Conservation (phyloP, 2,797 vertebrate genomes). For the Hafferia zeledoni region DNA sequence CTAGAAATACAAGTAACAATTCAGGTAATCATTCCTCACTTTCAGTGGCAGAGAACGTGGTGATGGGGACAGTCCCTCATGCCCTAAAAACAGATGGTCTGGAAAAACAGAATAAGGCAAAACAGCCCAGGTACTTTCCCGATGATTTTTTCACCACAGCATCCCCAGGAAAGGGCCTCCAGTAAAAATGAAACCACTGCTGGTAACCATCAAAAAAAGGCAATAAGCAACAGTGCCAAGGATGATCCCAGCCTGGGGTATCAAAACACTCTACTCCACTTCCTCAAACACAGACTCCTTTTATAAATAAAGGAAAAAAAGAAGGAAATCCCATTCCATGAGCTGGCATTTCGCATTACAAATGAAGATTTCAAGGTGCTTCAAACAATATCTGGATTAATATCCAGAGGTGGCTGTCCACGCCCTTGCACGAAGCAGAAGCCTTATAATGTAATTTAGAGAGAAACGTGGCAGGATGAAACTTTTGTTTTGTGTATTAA, state of each 20-base stretch:
- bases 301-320: neutral
- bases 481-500: neutral
- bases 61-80: neutral
- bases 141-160: accelerated
- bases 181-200: neutral
- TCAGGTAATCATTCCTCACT: neutral
- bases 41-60: neutral
- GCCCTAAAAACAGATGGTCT: neutral
- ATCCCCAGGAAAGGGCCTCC: neutral
- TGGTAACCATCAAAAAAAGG: neutral
- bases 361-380: neutral
- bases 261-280: neutral
- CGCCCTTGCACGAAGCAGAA: neutral
- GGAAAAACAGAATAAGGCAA: neutral
- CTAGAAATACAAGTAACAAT: neutral
- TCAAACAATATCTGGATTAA: neutral
- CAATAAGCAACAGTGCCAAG: neutral
- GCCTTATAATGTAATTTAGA: neutral
- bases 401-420: neutral
- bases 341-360: neutral
- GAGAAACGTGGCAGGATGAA: neutral
- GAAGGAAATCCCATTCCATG: neutral
- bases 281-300: neutral
- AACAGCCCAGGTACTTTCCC: neutral
- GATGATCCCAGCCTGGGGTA: neutral